Base-by-base conservation (phyloP, 2,113 vertebrate genomes). In the Mionectes macconnelli region DNA sequence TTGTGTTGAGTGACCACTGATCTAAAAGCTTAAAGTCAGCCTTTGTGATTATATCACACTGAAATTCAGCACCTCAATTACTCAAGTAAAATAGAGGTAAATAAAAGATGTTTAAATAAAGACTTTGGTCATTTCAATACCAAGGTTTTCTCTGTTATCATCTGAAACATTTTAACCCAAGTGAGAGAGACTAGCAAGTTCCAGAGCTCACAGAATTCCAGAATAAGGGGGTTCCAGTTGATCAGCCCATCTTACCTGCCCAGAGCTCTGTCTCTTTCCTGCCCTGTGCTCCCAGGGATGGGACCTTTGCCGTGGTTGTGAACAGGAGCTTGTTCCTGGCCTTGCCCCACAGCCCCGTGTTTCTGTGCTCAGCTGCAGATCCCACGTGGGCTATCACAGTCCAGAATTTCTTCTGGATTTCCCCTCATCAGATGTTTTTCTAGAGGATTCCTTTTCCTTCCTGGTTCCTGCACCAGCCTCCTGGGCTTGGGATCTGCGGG, bases 241-340 rank as follows among this genome's bases (percentile, higher is more conserved):
- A 6, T 6, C 50, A 35, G 49, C 18, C 35, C 60, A 23, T 31
- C 95, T 74, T 94, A 97, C 97, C 96, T 97, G 77, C 15, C 82
- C 2, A 8, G 50, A 90, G 90, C 67, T 90, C 64, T 25, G 6
- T 62, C 33, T 37, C 52, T n/a, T 3, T 27, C 45, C 63, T 35
- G 69, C 57, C 50, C 31, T 0, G 0, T 27, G 68, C 45, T 76
- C 47, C 70, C 60, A 53, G 63, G 42, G 73, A 50, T 9, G 78
- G 75, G 55, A 25, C 45, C 28, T 3, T 3, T 19, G 70, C 52
- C 12, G 4, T 10, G 50, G 69, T 20, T 13, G 45, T 4, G 3
- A 16, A 17, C 5, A 6, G 60, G 31, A 47, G 23, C 63, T 30
- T 6, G 33, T 7, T 66, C 74, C 35, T 31, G 73, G 23, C 28